Evolutionary conservation across 2,113 vertebrate species (phyloP).

Genomic region (Lepus europaeus): DNA sequence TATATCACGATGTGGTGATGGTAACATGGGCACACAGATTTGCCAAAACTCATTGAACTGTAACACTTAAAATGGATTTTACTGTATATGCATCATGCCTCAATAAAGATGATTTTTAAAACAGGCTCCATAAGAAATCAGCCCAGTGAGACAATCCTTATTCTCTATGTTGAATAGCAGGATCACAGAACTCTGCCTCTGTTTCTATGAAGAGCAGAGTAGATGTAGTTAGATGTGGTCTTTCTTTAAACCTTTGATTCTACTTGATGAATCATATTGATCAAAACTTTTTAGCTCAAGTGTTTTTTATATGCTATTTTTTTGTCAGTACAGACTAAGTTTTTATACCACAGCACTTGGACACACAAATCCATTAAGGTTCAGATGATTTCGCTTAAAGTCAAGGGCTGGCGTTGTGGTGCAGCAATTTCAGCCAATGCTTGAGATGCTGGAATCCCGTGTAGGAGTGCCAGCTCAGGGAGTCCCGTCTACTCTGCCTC

Average conservation of each 20-base stretch:
- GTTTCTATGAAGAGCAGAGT: background rate
- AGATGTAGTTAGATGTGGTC: background rate
- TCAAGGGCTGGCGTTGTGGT: no score
- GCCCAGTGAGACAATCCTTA: background rate
- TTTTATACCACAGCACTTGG: background rate
- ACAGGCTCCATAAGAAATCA: background rate
- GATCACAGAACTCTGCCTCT: background rate
- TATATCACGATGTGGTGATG: no score
- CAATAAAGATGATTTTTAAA: conserved; percentile 14
- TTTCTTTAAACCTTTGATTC: conserved; percentile 14
- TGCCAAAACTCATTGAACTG: no score
- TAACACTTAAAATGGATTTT: no score
- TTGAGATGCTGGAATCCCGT: no score
- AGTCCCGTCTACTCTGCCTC: no score
- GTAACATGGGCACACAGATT: no score
- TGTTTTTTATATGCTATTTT: background rate
- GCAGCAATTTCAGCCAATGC: no score
- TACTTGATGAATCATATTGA: conserved; percentile 10
- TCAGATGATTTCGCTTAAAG: background rate
- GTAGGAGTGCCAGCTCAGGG: no score
- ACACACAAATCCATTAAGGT: background rate
- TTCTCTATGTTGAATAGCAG: conserved; percentile 1
- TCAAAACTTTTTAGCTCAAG: conserved; percentile 16
- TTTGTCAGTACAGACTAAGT: background rate
- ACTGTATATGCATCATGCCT: background rate